These are phyloP conservation scores for Hedya salicella DNA, from an alignment of 2,888 invertebrate genomes.

Conservation along the genomic window DNA sequence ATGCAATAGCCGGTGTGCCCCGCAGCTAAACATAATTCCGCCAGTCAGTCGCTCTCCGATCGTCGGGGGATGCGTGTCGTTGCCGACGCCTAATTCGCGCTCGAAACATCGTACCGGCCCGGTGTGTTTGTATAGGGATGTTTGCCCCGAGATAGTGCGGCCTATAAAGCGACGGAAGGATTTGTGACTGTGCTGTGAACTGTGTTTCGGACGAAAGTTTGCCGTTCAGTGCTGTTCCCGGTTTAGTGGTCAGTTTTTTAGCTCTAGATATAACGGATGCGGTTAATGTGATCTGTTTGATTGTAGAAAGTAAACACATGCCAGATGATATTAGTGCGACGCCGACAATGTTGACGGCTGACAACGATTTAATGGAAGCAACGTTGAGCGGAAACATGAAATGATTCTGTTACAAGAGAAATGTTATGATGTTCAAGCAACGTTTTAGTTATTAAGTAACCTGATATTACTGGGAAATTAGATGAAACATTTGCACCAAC, in stretches of 20 bases:
- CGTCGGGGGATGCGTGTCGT: constrained; percentile 69
- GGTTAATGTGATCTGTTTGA: constrained; percentile 76
- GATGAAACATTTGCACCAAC: constrained; percentile 25
- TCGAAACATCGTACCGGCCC: constrained; percentile 70
- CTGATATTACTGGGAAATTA: constrained; percentile 54
- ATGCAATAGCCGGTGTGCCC: constrained; percentile 84
- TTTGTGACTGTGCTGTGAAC: constrained; percentile 70
- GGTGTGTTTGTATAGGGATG: constrained; percentile 76
- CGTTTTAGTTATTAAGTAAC: constrained; percentile 55
- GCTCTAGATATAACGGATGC: constrained; percentile 62
- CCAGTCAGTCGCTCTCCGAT: constrained; percentile 78
- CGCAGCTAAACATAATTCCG: constrained; percentile 79
- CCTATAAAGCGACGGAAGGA: constrained; percentile 66
- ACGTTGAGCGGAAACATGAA: constrained; percentile 71
- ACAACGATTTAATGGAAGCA: constrained; percentile 71
- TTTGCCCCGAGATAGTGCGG: constrained; percentile 78
- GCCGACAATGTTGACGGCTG: constrained; percentile 61
- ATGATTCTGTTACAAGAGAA: constrained; percentile 68
- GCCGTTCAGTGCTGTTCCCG: constrained; percentile 59
- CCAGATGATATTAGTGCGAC: constrained; percentile 68
- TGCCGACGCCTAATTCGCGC: constrained; percentile 68
- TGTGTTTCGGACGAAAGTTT: constrained; percentile 51
- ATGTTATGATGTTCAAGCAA: constrained; percentile 60
- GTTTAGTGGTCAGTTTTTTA: constrained; percentile 69
- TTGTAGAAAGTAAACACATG: constrained; percentile 77